phyloP scores from a whole-genome alignment of 1,140 invertebrate species.

The Geopemphigus sp. region DNA sequence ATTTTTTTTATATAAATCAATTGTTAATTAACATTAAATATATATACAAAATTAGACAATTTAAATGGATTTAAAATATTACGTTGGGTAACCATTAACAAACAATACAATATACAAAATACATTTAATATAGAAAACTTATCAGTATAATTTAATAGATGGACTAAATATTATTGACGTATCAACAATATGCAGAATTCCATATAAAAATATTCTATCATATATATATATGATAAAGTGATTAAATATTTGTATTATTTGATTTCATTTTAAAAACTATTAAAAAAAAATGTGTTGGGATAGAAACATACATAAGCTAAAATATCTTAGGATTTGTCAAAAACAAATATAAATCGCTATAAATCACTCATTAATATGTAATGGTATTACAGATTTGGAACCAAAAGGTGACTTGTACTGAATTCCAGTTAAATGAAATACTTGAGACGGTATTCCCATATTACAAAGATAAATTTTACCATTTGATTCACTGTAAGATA shows the following conservation, averaged over 20 bases:
- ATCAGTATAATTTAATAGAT: not conserved
- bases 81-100: not conserved
- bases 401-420: constrained; percentile 85
- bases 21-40: not conserved
- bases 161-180: constrained; percentile 30
- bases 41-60: not conserved
- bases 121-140: constrained; percentile 18
- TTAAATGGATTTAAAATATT: too few relatives aligned
- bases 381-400: constrained; percentile 80
- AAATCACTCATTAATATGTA: constrained; percentile 60
- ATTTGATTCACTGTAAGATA: constrained; percentile 67
- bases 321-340: constrained; percentile 33
- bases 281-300: constrained; percentile 10
- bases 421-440: constrained; percentile 75
- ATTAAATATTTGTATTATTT: constrained; percentile 10
- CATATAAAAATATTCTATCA: not conserved
- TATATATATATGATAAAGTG: not conserved
- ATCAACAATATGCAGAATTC: constrained; percentile 12
- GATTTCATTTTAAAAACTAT: constrained; percentile 4
- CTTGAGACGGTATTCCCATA: constrained; percentile 73
- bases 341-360: constrained; percentile 15
- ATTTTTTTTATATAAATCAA: constrained; percentile 13
- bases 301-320: constrained; percentile 4
- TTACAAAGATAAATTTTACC: constrained; percentile 85
- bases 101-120: not conserved